Evolutionary conservation across 2,113 vertebrate genomes (phyloP).

Genomic region (Rhabdornis inornatus): DNA sequence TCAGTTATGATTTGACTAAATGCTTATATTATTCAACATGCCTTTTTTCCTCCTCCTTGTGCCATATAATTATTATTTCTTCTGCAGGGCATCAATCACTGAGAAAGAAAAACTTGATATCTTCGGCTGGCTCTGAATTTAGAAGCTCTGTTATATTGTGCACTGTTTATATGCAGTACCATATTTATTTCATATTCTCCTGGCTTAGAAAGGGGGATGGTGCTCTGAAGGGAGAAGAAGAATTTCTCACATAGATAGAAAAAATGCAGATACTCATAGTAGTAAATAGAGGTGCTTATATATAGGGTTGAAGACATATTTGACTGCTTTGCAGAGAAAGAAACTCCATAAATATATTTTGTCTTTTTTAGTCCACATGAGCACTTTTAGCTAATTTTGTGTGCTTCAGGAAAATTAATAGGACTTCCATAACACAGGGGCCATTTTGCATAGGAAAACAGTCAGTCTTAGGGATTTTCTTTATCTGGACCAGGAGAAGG

Average conservation of each 20-base stretch:
- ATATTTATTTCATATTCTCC: constrained; percentile 17
- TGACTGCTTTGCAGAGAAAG: neutral
- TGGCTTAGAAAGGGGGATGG: neutral
- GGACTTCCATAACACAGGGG: neutral
- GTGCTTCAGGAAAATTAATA: neutral
- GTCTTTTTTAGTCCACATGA: neutral
- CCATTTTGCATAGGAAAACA: neutral
- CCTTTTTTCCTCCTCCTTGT: constrained; percentile 26
- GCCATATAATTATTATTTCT: constrained; percentile 50
- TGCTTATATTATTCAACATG: neutral
- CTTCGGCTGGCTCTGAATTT: neutral
- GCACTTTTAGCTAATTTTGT: neutral
- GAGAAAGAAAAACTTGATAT: constrained; percentile 3
- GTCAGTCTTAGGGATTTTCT: neutral
- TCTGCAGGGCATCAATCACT: constrained; percentile 41
- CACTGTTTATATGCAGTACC: neutral
- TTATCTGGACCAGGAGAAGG: neutral
- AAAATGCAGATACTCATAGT: neutral
- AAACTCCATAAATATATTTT: neutral
- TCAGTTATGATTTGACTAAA: constrained; percentile 46
- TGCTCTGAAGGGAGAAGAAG: neutral
- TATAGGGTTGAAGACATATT: neutral
- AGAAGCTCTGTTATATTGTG: neutral
- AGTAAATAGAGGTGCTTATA: neutral
- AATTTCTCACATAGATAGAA: neutral